Conservation (phyloP, 1,140 invertebrate species). For the Berghia stephanieae region DNA sequence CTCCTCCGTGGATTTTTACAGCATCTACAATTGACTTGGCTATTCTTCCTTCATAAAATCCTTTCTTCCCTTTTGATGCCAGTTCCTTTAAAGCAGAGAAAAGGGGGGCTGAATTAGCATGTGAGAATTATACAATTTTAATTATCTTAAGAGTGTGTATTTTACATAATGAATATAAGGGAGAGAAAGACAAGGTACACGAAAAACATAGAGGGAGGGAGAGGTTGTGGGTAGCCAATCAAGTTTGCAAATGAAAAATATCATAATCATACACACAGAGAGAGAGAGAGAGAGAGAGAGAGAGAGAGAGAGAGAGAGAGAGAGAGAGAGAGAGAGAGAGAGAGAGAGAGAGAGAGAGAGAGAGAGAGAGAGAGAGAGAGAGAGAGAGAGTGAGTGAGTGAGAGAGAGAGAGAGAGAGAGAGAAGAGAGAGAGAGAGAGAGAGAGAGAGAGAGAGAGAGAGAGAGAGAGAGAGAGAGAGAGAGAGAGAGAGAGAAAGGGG, state of each 20-base stretch:
- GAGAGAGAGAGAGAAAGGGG: neutral
- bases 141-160: no score
- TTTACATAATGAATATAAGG: no score
- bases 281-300: slow-evolving; percentile 19
- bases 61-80: slow-evolving; percentile 55
- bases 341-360: neutral
- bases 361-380: neutral
- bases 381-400: neutral
- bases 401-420: neutral
- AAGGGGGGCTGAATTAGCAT: no score
- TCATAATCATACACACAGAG: neutral
- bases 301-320: neutral
- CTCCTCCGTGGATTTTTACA: slow-evolving; percentile 60
- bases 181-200: no score
- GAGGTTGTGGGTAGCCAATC: neutral
- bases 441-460: neutral
- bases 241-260: neutral
- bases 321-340: neutral
- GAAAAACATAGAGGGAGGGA: no score
- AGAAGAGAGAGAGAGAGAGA: neutral
- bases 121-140: no score
- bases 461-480: slow-evolving; percentile 5
- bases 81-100: slow-evolving; percentile 47
- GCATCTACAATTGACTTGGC: slow-evolving; percentile 61
- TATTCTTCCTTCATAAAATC: slow-evolving; percentile 65